Evolutionary conservation across 2,113 vertebrate species (phyloP).

Genomic region (Cynoglossus semilaevis): DNA sequence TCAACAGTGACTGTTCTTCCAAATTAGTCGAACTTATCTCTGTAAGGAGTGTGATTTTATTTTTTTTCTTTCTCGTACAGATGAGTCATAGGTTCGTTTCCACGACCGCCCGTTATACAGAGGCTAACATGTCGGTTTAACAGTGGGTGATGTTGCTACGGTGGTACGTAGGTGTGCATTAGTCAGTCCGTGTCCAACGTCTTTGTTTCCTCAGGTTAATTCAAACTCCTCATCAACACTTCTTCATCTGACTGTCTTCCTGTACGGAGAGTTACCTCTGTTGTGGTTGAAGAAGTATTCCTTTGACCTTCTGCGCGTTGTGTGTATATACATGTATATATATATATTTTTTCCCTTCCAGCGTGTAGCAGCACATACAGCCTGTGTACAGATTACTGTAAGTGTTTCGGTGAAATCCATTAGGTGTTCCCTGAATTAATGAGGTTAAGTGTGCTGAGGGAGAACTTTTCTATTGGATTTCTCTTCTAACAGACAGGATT

Average conservation of each 20-base stretch:
- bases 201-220: slow-evolving; percentile 9
- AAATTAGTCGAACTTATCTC: no score
- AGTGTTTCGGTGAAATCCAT: slow-evolving; percentile 1
- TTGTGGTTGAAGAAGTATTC: neutral
- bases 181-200: slow-evolving; percentile 22
- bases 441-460: slow-evolving; percentile 19
- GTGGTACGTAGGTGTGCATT: slow-evolving; percentile 57
- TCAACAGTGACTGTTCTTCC: no score
- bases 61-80: no score
- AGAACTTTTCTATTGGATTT: slow-evolving; percentile 29
- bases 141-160: slow-evolving; percentile 39
- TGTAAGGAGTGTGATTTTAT: no score
- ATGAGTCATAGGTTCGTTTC: no score
- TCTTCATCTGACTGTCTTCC: neutral
- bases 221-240: no score
- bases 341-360: neutral
- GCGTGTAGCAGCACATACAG: neutral
- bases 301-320: no score
- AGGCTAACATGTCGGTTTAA: no score
- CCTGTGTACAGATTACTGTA: slow-evolving; percentile 8
- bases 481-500: slow-evolving; percentile 19
- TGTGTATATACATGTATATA: neutral
- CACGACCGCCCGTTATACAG: no score
- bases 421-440: slow-evolving; percentile 17
- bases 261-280: no score